Base-by-base conservation (phyloP, 2,113 vertebrate genomes). In the Tetrax tetrax region DNA sequence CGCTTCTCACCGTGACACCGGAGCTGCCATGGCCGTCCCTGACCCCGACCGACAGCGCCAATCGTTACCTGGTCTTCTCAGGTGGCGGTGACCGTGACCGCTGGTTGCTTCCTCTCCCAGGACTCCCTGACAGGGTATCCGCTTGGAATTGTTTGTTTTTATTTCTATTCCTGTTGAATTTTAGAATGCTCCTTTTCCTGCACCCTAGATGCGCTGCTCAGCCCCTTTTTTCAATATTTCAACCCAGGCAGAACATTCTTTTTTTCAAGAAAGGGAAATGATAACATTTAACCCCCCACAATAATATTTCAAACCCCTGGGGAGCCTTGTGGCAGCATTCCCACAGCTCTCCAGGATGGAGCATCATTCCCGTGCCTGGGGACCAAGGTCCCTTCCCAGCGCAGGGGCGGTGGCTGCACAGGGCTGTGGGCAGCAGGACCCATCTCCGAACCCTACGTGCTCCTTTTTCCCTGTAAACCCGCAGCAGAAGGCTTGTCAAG, bases 371-470 rank as follows among this genome's bases (percentile, higher is more conserved):
- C 0, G 1, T 29, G 23, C 29, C 33, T 1, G 0, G 14, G 21
- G n/a, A 7, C 23, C 31, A 41, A 54, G 10, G n/a, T 50, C 31
- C 41, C 48, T n/a, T 43, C 72, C 47, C 28, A 12, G 37, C 2
- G 1, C 37, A 29, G 61, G 38, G 37, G 33, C 23, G 0, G 0
- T 2, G 19, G 51, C 61, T 33, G 31, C 4, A 43, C 18, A 14
- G 66, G 45, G 29, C 38, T n/a, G 22, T 16, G 80, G 45, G 14
- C 48, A 54, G n/a, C 9, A 16, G 47, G 33, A 72, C 9, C 11
- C 2, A 0, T 17, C 64, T 56, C 47, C 0, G 0, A 11, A 45
- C 24, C 2, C 0, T 1, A 9, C 1, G 1, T 4, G 15, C 47
- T 66, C 47, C 15, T 29, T 45, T 28, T 61, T 10, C 63, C n/a